Evolutionary conservation across 1,140 invertebrate genomes (phyloP).

Genomic region (Colletes latitarsis): DNA sequence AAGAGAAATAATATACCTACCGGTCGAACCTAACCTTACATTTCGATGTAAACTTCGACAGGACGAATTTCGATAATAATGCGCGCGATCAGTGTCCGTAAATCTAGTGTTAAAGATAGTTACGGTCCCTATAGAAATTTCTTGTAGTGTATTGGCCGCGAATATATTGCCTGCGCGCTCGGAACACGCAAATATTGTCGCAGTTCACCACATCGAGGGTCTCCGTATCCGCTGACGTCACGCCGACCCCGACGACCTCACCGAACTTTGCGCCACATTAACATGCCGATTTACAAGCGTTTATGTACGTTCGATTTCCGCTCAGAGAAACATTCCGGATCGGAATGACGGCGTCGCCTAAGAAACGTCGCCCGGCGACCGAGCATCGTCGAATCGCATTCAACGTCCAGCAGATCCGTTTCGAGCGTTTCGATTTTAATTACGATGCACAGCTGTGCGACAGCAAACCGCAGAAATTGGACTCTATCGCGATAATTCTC

Average conservation of each 20-base stretch:
- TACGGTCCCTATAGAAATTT: no score
- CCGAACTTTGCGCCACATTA: constrained; percentile 72
- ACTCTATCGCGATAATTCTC: background rate
- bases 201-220: constrained; percentile 60
- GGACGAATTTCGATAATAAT: no score
- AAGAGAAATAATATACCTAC: no score
- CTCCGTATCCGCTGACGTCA: constrained; percentile 79
- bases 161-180: background rate
- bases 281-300: constrained; percentile 73
- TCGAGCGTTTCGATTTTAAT: constrained; percentile 9
- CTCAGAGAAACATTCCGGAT: constrained; percentile 11
- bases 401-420: background rate
- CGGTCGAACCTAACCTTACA: no score
- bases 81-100: no score
- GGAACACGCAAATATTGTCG: constrained; percentile 35
- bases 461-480: background rate
- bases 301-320: constrained; percentile 44
- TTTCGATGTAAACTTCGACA: no score
- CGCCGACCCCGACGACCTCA: constrained; percentile 71
- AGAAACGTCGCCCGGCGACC: background rate
- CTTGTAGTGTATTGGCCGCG: background rate
- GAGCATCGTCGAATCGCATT: no score
- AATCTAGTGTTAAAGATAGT: no score
- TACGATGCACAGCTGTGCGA: constrained; percentile 3
- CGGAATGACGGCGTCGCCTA: background rate